Evolutionary conservation across 2,113 vertebrate genomes (phyloP).

Genomic region (Pogonocichla stellata): DNA sequence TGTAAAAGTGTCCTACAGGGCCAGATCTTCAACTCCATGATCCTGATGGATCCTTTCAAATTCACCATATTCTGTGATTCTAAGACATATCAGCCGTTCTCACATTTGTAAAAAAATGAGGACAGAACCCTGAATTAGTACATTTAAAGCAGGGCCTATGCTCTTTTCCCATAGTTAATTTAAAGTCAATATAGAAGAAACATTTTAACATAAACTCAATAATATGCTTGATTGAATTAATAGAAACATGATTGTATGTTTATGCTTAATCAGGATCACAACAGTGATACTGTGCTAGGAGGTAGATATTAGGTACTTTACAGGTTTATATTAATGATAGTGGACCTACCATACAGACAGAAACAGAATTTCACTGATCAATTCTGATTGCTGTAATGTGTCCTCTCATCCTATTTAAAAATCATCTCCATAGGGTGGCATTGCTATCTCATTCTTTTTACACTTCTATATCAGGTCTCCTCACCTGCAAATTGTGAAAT

Average conservation of each 20-base stretch:
- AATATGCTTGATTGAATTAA: background rate
- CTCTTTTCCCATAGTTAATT: background rate
- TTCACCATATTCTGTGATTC: background rate
- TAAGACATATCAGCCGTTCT: background rate
- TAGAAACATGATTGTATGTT: background rate
- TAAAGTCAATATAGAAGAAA: background rate
- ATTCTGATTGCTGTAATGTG: background rate
- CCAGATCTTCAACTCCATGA: background rate
- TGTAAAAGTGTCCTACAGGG: accelerated
- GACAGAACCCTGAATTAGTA: background rate
- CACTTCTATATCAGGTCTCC: background rate
- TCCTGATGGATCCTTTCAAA: background rate
- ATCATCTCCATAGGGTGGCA: background rate
- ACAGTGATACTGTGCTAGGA: background rate
- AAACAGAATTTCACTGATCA: background rate
- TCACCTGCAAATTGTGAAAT: background rate
- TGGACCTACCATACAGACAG: background rate
- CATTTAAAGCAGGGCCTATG: background rate
- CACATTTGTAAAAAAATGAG: background rate
- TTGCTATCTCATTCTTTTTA: background rate
- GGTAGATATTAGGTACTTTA: background rate
- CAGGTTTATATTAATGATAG: background rate
- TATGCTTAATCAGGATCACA: background rate
- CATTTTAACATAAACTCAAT: background rate
- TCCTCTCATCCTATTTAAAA: background rate